phyloP scores from a whole-genome alignment of 2,113 vertebrate genomes.

The Cyanoramphus novaezelandiae region DNA sequence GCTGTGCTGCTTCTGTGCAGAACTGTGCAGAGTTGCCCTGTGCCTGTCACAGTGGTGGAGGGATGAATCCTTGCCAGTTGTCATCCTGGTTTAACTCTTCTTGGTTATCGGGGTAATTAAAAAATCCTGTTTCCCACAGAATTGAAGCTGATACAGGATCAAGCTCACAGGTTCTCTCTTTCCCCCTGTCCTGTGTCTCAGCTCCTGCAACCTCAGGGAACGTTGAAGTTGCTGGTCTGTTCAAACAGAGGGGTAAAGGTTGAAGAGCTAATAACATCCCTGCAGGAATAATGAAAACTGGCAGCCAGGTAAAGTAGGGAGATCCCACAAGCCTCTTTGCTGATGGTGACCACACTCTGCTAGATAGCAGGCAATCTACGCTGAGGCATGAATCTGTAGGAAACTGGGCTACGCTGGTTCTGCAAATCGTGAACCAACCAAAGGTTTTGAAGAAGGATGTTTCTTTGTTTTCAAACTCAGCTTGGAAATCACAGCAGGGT shows the following conservation, averaged over 20 bases:
- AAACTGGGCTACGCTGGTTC: neutral
- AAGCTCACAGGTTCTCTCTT: neutral
- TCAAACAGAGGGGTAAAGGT: neutral
- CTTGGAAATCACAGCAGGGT: neutral
- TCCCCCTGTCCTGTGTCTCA: neutral
- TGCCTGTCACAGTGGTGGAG: neutral
- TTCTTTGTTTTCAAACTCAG: neutral
- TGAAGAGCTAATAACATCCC: neutral
- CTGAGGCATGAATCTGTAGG: neutral
- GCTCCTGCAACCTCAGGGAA: neutral
- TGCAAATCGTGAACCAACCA: neutral
- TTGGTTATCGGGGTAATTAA: neutral
- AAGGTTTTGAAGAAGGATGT: neutral
- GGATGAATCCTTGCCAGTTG: neutral
- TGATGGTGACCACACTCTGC: neutral
- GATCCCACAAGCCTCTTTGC: neutral
- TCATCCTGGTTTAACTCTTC: neutral
- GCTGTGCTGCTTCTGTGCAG: neutral
- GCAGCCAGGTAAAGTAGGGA: neutral
- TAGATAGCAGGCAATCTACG: fast-evolving
- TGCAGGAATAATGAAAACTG: neutral
- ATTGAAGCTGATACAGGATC: neutral
- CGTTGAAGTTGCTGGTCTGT: neutral
- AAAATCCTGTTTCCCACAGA: neutral
- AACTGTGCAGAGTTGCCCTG: neutral